A percentile compares a stretch with the other conserved stretches of the same genome.
phyloP scores from a whole-genome alignment of 2,797 vertebrate species.

The Hybognathus amarus region DNA sequence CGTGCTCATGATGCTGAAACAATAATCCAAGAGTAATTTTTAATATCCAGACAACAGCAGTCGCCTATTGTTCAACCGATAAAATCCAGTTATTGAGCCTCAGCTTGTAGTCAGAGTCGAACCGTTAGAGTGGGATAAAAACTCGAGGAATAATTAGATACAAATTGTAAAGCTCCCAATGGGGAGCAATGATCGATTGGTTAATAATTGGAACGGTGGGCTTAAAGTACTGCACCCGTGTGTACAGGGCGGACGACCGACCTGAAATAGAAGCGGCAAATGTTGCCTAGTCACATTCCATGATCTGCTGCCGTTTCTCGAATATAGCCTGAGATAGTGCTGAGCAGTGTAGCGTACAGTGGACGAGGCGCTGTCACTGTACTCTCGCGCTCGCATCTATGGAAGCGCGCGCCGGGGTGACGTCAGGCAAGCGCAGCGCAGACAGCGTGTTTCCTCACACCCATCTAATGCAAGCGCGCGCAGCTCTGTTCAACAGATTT shows the following conservation, averaged over 20 bases:
- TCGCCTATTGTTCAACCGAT: conserved; percentile 38
- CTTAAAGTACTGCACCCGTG: conserved; percentile 31
- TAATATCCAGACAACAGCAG: conserved; percentile 33
- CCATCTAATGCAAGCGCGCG: background rate
- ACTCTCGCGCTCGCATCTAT: conserved; percentile 34
- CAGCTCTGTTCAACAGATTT: no score
- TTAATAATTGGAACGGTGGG: conserved; percentile 23
- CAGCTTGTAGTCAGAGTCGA: conserved; percentile 27
- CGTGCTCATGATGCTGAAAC: conserved; percentile 78
- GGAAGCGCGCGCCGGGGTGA: conserved; percentile 50
- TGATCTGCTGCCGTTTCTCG: conserved; percentile 21
- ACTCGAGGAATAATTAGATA: background rate
- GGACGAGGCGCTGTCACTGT: conserved; percentile 49
- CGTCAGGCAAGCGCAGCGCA: conserved; percentile 60
- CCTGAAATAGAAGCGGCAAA: conserved; percentile 39
- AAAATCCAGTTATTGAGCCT: conserved; percentile 11
- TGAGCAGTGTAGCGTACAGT: conserved; percentile 21
- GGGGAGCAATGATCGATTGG: conserved; percentile 39
- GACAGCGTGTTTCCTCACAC: conserved; percentile 47
- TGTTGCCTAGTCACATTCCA: conserved; percentile 55
- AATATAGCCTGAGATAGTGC: conserved; percentile 25
- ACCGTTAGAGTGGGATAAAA: conserved; percentile 22
- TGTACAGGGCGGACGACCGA: conserved; percentile 32
- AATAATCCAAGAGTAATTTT: conserved; percentile 68
- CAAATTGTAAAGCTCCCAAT: background rate